Conservation (phyloP, 2,113 vertebrate genomes). For the Ailuropoda melanoleuca region DNA sequence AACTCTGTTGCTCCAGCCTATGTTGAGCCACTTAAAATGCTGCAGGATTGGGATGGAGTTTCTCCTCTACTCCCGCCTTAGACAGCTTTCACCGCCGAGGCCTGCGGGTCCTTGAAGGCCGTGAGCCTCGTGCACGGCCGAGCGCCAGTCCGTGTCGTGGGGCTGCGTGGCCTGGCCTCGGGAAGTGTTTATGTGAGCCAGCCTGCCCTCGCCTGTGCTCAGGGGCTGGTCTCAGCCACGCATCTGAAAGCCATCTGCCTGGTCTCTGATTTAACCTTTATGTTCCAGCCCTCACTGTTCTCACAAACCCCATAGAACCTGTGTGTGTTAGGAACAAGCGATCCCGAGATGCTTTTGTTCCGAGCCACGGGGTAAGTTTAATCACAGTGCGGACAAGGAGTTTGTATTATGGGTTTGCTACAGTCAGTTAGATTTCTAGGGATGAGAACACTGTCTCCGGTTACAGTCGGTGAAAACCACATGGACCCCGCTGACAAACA, state of each 20-base stretch:
- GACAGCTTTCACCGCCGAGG: background rate
- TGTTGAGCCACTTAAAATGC: background rate
- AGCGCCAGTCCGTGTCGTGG: no score
- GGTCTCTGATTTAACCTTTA: background rate
- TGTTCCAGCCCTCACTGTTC: background rate
- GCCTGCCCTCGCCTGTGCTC: background rate
- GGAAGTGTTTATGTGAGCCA: background rate
- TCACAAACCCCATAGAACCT: background rate
- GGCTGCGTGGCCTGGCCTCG: background rate
- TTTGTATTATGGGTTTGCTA: background rate
- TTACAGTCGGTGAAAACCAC: background rate
- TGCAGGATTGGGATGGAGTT: fast-evolving
- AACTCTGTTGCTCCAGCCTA: background rate
- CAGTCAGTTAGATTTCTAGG: background rate
- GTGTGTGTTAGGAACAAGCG: background rate
- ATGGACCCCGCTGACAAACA: no score
- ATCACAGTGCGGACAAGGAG: background rate
- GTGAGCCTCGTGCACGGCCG: background rate
- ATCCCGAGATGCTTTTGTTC: background rate
- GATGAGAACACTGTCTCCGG: background rate
- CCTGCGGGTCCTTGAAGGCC: background rate
- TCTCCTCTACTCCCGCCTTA: no score
- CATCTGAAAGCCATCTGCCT: background rate
- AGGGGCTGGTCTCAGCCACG: background rate
- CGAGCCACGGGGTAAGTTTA: background rate